Evolutionary conservation across 2,113 vertebrate genomes (phyloP), one percentile per base, ranked within the genome.

Genomic region (Cettia cetti): DNA sequence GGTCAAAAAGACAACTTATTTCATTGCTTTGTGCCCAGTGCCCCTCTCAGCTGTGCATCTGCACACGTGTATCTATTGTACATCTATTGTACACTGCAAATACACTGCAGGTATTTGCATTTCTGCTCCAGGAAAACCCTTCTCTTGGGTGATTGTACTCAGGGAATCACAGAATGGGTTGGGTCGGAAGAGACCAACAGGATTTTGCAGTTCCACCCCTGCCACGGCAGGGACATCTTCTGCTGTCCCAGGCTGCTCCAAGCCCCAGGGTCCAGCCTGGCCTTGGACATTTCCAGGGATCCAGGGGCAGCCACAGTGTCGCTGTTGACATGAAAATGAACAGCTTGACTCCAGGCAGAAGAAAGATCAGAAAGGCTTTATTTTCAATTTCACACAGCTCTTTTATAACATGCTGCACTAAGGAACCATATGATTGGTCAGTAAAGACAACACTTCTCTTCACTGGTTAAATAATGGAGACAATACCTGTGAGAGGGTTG

Each of bases 51-150:
- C 42, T 82, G 56, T 47, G 49, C 45, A 10, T 57, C 39, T 59
- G 13, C 31, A 14, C 11, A 2, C 4, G 0, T 8, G 13, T 11
- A 10, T 7, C 20, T 75, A 0, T 28, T 35, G 15, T 5, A 28
- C 0, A n/a, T 28, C 33, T n/a, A n/a, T n/a, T n/a, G n/a, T n/a
- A n/a, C n/a, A n/a, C n/a, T n/a, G n/a, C n/a, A n/a, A 22, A 42
- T 15, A 11, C 6, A 21, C 22, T 42, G 16, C 22, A n/a, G 35
- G 9, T 4, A 5, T 3, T 1, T n/a, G 50, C 9, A 59, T 63
- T 75, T 66, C 81, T 95, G 49, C 78, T 79, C 21, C 5, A 49
- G 72, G 31, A 79, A 45, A 63, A 39, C 31, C 22, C 26, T 61
- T 47, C 28, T 56, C 17, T 19, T 4, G 30, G 39, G 66, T 27